Percentiles rank a stretch among this genome's conserved stretches.
phyloP scores from a whole-genome alignment of 2,113 vertebrate species.

The Eurypyga helias region DNA sequence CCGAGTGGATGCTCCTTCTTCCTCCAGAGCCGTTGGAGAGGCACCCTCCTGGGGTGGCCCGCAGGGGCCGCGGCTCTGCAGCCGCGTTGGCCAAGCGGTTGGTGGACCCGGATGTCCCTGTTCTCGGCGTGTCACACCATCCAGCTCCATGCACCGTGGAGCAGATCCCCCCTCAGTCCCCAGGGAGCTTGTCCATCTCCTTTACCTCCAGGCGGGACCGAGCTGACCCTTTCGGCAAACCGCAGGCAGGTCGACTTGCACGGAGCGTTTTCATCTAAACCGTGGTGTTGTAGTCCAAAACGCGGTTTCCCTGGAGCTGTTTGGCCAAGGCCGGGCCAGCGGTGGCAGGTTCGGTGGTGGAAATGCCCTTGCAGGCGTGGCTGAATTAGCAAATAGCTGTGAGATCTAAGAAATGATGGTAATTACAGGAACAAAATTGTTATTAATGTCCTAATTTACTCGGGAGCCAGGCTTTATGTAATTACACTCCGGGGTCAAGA shows the following conservation, averaged over 20 bases:
- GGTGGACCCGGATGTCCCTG: not conserved
- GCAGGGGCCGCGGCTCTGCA: not conserved
- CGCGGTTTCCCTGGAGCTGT: not conserved
- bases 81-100: fast-evolving
- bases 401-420: constrained; percentile 20
- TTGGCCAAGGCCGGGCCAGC: not conserved
- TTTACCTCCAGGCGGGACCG: no score
- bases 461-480: constrained; percentile 38
- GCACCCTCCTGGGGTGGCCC: fast-evolving
- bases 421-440: constrained; percentile 53
- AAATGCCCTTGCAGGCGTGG: not conserved
- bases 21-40: not conserved
- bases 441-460: constrained; percentile 70
- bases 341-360: not conserved
- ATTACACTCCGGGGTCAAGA: constrained; percentile 50
- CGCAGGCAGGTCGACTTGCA: not conserved
- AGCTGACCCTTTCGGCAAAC: no score
- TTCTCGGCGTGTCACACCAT: fast-evolving
- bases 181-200: no score
- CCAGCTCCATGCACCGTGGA: not conserved
- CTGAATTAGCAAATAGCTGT: not conserved
- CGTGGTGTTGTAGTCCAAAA: not conserved
- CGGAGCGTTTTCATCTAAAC: not conserved
- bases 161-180: no score
- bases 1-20: not conserved